A percentile compares a stretch with the other conserved stretches of the same genome.
Evolutionary conservation across 2,113 vertebrate species (phyloP).

Genomic region (Rhinopomastus cyanomelas): DNA sequence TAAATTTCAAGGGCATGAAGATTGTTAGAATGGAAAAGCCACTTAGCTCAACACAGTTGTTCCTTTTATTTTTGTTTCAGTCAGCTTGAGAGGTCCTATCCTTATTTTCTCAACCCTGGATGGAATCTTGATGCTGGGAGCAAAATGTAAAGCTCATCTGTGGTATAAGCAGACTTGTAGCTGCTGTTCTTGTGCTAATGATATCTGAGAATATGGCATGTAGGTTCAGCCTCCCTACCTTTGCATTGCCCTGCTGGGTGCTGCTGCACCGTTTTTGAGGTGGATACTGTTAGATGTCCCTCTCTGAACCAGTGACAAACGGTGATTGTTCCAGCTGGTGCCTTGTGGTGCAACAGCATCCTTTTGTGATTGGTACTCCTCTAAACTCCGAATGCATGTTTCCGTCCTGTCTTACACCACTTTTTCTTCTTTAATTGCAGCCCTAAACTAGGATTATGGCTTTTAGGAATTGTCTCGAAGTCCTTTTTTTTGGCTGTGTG

Average conservation of each 20-base stretch:
- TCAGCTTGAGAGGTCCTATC: neutral
- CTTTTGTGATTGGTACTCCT: neutral
- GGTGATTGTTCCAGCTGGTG: neutral
- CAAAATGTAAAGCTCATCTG: neutral
- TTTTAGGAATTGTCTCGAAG: conserved; percentile 25
- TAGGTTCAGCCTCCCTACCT: neutral
- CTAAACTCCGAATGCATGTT: neutral
- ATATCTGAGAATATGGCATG: fast-evolving
- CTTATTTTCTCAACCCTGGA: conserved; percentile 14
- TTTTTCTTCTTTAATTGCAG: neutral
- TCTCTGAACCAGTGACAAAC: neutral
- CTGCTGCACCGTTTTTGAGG: neutral
- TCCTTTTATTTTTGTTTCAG: conserved; percentile 51
- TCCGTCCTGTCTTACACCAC: neutral
- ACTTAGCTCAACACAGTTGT: conserved; percentile 19
- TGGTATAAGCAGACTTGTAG: neutral
- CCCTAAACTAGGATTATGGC: neutral
- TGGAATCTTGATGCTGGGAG: neutral
- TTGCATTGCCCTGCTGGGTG: neutral
- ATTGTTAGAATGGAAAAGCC: conserved; percentile 50
- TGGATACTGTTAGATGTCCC: neutral
- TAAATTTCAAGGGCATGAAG: conserved; percentile 58
- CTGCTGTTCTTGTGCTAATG: neutral
- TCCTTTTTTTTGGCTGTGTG: neutral
- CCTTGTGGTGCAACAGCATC: neutral